These are phyloP conservation scores for Heteractis magnifica DNA, from an alignment of 92 coral and sea anemone genomes.

Conservation along the genomic window DNA sequence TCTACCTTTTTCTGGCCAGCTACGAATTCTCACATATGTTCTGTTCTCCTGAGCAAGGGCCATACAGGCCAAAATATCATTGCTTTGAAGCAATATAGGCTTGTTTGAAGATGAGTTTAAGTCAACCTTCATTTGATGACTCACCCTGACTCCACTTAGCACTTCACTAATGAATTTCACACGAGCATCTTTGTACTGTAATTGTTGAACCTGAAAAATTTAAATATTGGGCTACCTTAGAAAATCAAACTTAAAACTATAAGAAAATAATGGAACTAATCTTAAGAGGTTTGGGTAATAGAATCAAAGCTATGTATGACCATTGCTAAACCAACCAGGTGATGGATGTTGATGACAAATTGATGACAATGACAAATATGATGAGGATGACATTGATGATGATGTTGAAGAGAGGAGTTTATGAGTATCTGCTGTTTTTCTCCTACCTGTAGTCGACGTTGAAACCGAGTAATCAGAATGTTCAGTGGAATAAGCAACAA, in stretches of 20 bases:
- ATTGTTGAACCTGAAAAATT: constrained; percentile 62
- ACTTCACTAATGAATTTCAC: constrained; percentile 78
- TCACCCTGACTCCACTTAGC: constrained; percentile 89
- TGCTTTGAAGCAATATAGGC: too few species aligned
- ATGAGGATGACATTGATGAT: background rate
- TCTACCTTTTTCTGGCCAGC: too few species aligned
- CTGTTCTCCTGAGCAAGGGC: too few species aligned
- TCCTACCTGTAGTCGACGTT: constrained; percentile 70
- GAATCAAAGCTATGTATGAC: background rate
- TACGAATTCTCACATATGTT: too few species aligned
- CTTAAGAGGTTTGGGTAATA: background rate
- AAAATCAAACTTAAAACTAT: too few species aligned
- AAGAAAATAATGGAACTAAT: too few species aligned
- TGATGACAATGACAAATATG: background rate
- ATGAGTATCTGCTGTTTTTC: background rate
- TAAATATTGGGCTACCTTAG: background rate
- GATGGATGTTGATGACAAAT: background rate
- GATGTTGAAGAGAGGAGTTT: background rate
- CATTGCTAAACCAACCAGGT: background rate
- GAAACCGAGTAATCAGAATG: constrained; percentile 53
- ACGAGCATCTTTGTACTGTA: constrained; percentile 69
- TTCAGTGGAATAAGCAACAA: constrained; percentile 74
- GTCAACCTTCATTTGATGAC: background rate
- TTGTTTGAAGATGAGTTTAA: too few species aligned
- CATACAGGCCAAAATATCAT: too few species aligned